Percentiles rank a stretch among this genome's conserved stretches.
Evolutionary conservation across 2,888 invertebrate species (phyloP).

Genomic region (Amiota minor): DNA sequence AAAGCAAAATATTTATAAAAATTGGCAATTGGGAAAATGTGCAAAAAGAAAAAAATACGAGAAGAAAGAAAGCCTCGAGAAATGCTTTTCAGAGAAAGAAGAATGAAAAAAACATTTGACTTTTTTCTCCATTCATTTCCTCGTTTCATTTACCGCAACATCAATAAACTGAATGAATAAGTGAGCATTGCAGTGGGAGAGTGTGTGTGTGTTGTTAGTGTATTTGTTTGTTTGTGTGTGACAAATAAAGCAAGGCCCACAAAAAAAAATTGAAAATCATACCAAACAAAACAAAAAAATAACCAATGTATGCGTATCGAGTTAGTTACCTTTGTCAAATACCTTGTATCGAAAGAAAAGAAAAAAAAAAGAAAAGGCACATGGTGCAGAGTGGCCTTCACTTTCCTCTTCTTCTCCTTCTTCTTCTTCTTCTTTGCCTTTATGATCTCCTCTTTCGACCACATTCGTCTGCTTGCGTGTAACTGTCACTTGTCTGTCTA

Average conservation of each 20-base stretch:
- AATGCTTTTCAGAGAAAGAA: background rate
- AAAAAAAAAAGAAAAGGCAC: background rate
- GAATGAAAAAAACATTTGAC: background rate
- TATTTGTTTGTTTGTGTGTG: no score
- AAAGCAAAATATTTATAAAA: conserved; percentile 1
- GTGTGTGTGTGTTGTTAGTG: no score
- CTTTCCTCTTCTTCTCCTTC: background rate
- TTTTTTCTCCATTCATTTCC: no score
- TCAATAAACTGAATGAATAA: no score
- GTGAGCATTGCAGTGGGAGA: no score
- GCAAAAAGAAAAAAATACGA: background rate
- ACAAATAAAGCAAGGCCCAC: background rate
- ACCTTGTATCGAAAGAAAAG: background rate
- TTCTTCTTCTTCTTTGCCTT: background rate
- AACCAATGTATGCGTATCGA: background rate
- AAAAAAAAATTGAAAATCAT: background rate
- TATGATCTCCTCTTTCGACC: background rate
- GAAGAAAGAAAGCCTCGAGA: background rate
- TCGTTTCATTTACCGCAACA: no score
- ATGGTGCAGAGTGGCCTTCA: background rate
- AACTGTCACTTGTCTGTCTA: conserved; percentile 61
- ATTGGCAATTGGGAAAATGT: background rate
- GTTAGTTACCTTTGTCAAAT: conserved; percentile 19
- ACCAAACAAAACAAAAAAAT: background rate
- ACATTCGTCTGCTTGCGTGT: conserved; percentile 65